Conservation (phyloP, 2,888 invertebrate genomes). For the Tillus elongatus region DNA sequence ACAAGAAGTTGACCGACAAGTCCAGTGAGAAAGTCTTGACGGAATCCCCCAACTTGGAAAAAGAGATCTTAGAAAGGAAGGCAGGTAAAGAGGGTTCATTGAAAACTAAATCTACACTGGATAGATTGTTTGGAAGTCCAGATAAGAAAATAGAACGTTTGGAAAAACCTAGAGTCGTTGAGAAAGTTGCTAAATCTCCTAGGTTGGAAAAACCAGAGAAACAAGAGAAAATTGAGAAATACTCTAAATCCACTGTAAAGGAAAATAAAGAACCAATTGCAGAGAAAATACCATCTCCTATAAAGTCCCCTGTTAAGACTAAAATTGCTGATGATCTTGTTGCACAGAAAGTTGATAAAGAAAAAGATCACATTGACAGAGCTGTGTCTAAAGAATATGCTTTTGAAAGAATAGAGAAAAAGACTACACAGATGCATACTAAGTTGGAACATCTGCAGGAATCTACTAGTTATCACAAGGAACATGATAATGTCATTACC, state of each 20-base stretch:
- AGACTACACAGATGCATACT: background rate
- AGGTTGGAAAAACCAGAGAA: constrained; percentile 29
- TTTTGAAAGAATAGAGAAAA: too few relatives aligned
- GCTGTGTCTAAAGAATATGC: too few relatives aligned
- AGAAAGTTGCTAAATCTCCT: constrained; percentile 21
- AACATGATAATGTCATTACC: too few relatives aligned
- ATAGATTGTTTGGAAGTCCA: constrained; percentile 45
- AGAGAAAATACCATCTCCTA: constrained; percentile 16
- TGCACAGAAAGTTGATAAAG: background rate
- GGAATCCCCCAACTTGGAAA: constrained; percentile 34
- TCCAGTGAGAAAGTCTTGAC: too few relatives aligned
- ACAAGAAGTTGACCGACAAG: constrained; percentile 48
- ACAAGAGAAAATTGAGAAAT: constrained; percentile 9
- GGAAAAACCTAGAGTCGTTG: too few relatives aligned
- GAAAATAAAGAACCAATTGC: constrained; percentile 19
- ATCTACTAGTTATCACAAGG: background rate
- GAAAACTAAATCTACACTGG: constrained; percentile 44
- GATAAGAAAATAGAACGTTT: constrained; percentile 37
- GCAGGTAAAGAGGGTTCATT: constrained; percentile 20
- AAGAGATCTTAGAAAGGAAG: constrained; percentile 39
- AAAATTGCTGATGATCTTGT: background rate
- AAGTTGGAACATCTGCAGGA: background rate
- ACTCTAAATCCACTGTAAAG: constrained; percentile 6
- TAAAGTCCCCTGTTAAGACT: constrained; percentile 19
- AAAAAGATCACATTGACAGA: constrained; percentile 31